Percentiles rank a stretch among this genome's conserved stretches.
phyloP scores from a whole-genome alignment of 2,113 vertebrate species.

The Corythornis cristatus region DNA sequence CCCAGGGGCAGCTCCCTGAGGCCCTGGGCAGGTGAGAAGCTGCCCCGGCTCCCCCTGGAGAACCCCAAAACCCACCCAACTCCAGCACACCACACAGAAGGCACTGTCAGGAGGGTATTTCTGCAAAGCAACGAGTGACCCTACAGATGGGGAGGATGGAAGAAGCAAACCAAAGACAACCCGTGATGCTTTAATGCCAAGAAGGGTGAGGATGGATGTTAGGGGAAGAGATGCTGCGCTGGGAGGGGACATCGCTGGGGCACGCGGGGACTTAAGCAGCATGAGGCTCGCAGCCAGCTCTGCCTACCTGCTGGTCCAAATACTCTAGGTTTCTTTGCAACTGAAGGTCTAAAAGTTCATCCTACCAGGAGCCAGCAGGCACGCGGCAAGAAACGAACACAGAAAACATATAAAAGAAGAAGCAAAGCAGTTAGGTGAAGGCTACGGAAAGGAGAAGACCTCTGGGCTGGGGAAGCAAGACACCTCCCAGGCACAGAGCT shows the following conservation, averaged over 20 bases:
- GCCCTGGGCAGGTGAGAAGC: accelerated
- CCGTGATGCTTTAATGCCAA: constrained; percentile 19
- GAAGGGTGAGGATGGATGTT: constrained; percentile 56
- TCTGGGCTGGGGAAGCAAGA: neutral
- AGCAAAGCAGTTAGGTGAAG: constrained; percentile 82
- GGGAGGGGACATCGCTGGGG: neutral
- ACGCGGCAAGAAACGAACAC: constrained; percentile 76
- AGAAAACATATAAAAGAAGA: constrained; percentile 76
- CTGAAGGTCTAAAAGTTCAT: constrained; percentile 98
- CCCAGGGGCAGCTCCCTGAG: neutral
- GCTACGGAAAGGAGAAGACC: constrained; percentile 34
- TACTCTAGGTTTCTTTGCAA: constrained; percentile 98
- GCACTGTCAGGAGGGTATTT: neutral
- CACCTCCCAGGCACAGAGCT: neutral
- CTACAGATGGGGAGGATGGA: neutral
- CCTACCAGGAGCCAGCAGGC: constrained; percentile 85
- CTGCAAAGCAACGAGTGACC: neutral
- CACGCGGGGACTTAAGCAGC: neutral
- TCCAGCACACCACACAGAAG: neutral
- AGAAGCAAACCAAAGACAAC: constrained; percentile 54
- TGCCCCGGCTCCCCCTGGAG: accelerated
- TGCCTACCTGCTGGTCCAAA: constrained; percentile 97
- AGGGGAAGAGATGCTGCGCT: neutral
- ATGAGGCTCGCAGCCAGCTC: constrained; percentile 71
- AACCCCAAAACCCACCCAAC: neutral